phyloP scores from a whole-genome alignment of 1,140 invertebrate genomes.

The Calliphora vicina region DNA sequence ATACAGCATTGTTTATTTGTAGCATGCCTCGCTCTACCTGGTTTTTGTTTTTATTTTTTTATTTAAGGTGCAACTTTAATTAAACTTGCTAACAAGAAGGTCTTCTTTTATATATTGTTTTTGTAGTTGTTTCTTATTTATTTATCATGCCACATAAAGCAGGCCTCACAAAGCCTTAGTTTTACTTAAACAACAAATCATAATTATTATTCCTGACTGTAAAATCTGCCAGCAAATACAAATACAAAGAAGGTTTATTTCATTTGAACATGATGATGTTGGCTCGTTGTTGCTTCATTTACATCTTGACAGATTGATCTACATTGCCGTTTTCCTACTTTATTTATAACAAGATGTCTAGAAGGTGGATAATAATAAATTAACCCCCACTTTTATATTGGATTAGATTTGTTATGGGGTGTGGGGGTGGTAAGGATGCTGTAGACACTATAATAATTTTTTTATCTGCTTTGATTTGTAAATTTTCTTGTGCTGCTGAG shows the following conservation, averaged over 20 bases:
- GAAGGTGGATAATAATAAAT: neutral
- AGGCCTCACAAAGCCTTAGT: neutral
- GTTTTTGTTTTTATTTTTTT: neutral
- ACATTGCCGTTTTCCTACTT: neutral
- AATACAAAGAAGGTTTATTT: neutral
- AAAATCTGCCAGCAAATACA: neutral
- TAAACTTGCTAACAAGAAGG: conserved; percentile 3
- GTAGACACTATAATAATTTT: no score
- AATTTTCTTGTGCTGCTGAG: no score
- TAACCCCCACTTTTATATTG: neutral
- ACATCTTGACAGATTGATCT: neutral
- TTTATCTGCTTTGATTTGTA: no score
- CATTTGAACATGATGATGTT: neutral
- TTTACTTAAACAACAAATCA: neutral
- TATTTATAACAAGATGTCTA: neutral
- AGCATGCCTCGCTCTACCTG: neutral
- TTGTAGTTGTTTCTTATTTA: neutral
- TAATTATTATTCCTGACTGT: neutral
- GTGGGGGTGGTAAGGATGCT: no score
- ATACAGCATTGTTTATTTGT: neutral
- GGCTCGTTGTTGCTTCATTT: neutral
- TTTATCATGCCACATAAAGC: neutral
- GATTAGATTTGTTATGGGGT: neutral
- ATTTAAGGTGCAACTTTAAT: neutral
- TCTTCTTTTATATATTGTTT: neutral